A percentile compares a stretch with the other conserved stretches of the same genome.
Conservation (phyloP, 2,888 invertebrate genomes). For the Endotricha flammealis region DNA sequence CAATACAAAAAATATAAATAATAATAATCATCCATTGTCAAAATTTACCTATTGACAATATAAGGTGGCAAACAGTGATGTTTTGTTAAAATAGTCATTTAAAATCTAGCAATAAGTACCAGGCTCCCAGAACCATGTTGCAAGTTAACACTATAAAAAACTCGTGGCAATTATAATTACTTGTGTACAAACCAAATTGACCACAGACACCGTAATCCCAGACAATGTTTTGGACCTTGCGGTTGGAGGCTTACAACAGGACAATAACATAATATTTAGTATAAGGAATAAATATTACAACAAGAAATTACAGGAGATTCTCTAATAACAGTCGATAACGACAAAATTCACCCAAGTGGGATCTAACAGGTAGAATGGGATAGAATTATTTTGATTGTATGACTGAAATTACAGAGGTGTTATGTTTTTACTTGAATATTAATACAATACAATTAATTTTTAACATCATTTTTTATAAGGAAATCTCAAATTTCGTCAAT, state of each 20-base stretch:
- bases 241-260: slow-evolving; percentile 65
- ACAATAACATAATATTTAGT: slow-evolving; percentile 60
- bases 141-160: slow-evolving; percentile 45
- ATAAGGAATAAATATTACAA: slow-evolving; percentile 34
- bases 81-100: slow-evolving; percentile 1
- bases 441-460: no score
- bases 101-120: slow-evolving; percentile 23
- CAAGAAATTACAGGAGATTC: slow-evolving; percentile 26
- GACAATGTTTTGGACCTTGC: slow-evolving; percentile 73
- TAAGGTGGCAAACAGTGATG: no score
- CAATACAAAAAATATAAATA: no score
- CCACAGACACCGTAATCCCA: slow-evolving; percentile 75
- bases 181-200: slow-evolving; percentile 73
- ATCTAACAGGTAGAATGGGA: no score
- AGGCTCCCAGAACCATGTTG: slow-evolving; percentile 45
- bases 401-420: no score
- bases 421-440: no score
- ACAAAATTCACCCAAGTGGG: slow-evolving; percentile 29
- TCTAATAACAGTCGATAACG: slow-evolving; percentile 23
- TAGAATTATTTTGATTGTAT: no score
- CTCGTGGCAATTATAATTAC: slow-evolving; percentile 38
- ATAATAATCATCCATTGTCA: no score
- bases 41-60: no score
- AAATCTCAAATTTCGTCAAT: no score
- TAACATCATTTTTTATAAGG: no score